Percentiles rank a stretch among this genome's conserved stretches.
Evolutionary conservation across 1,140 invertebrate species (phyloP).

Genomic region (Oedothorax gibbosus): DNA sequence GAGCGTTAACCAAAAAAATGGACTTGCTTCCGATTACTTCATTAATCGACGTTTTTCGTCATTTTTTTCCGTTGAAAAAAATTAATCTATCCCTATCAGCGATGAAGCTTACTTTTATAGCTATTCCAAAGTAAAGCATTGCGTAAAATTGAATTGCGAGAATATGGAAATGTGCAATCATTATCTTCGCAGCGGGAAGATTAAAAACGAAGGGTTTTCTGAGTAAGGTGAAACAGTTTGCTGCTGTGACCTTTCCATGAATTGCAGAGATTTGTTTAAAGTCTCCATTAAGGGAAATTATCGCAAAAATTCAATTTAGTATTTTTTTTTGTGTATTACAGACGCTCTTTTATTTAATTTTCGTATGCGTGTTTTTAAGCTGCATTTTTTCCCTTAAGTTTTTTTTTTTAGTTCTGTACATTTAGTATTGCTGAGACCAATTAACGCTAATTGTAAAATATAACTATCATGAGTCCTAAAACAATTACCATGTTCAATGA

Average conservation of each 20-base stretch:
- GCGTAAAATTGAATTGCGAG: slow-evolving; percentile 42
- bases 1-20: too few relatives aligned
- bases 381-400: too few relatives aligned
- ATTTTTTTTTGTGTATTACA: neutral
- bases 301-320: neutral
- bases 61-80: slow-evolving; percentile 4
- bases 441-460: too few relatives aligned
- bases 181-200: slow-evolving; percentile 22
- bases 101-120: too few relatives aligned
- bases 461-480: too few relatives aligned
- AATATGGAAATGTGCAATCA: slow-evolving; percentile 37
- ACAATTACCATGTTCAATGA: too few relatives aligned
- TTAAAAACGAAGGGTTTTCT: slow-evolving; percentile 16
- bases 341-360: neutral
- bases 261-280: slow-evolving; percentile 23
- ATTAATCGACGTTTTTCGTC: neutral
- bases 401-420: too few relatives aligned
- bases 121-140: neutral
- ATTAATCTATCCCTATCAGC: slow-evolving; percentile 7
- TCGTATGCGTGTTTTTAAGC: too few relatives aligned
- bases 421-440: too few relatives aligned
- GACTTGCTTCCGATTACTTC: slow-evolving; percentile 4
- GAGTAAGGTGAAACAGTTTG: neutral
- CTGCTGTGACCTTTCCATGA: slow-evolving; percentile 11
- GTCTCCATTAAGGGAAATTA: slow-evolving; percentile 26